Evolutionary conservation across 2,888 invertebrate species (phyloP).

Genomic region (Tipula vernalis): DNA sequence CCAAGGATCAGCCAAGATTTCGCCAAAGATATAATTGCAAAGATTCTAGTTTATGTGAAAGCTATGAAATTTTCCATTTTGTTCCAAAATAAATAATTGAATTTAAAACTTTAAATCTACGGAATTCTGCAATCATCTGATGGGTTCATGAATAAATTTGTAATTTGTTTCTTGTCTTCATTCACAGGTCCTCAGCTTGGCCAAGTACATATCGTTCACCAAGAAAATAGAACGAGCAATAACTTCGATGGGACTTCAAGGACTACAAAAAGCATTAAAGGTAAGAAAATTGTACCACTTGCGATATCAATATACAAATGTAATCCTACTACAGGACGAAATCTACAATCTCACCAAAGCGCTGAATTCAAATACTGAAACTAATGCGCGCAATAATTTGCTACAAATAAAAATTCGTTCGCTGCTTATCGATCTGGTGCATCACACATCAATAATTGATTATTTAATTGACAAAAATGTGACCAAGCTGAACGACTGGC

Average conservation of each 20-base stretch:
- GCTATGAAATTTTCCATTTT: no score
- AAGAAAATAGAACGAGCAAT: slow-evolving; percentile 73
- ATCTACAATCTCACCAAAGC: slow-evolving; percentile 25
- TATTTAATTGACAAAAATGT: slow-evolving; percentile 58
- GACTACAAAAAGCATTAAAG: slow-evolving; percentile 24
- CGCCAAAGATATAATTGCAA: no score
- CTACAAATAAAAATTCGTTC: slow-evolving; percentile 81
- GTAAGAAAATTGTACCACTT: neutral
- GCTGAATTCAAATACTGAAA: slow-evolving; percentile 18
- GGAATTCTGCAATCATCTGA: no score
- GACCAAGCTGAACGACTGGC: slow-evolving; percentile 63
- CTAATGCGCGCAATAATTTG: slow-evolving; percentile 38
- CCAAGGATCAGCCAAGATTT: no score
- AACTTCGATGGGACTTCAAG: slow-evolving; percentile 43
- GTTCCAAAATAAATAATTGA: no score
- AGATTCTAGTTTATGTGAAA: no score
- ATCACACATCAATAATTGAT: slow-evolving; percentile 74
- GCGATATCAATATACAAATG: no score
- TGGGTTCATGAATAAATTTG: no score
- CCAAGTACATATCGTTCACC: slow-evolving; percentile 76
- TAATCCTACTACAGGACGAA: slow-evolving; percentile 21
- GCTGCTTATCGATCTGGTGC: slow-evolving; percentile 84
- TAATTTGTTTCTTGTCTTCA: neutral
- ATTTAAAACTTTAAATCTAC: no score
- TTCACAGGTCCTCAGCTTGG: slow-evolving; percentile 67